Conservation (phyloP, 2,113 vertebrate species). For the Ceratotherium simum region DNA sequence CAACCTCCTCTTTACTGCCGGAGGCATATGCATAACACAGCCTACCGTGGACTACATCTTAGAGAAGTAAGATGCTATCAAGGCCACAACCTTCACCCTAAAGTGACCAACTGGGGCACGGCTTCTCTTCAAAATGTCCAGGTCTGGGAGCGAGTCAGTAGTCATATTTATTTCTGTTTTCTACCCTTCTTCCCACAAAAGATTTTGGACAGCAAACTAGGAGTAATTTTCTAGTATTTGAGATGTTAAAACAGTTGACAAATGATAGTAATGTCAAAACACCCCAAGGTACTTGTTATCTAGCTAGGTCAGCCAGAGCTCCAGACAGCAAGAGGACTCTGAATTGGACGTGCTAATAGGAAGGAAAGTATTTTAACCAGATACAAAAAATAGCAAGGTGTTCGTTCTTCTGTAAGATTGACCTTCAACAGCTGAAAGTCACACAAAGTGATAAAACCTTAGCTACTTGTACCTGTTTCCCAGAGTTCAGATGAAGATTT, state of each 20-base stretch:
- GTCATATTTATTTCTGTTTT: background rate
- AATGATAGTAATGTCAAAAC: background rate
- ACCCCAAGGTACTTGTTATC: background rate
- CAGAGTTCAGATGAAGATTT: background rate
- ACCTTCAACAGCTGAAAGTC: slow-evolving; percentile 15
- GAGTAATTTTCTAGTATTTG: background rate
- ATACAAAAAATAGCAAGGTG: background rate
- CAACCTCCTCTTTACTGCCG: background rate
- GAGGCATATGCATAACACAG: accelerated
- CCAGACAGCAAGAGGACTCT: background rate
- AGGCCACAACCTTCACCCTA: background rate
- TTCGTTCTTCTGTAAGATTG: background rate
- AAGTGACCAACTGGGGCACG: background rate
- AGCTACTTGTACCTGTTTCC: background rate
- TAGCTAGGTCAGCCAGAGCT: background rate
- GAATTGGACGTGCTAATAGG: background rate
- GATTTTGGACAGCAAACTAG: background rate
- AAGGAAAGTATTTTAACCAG: background rate
- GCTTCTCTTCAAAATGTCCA: background rate
- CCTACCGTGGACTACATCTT: background rate
- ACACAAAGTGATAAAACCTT: background rate
- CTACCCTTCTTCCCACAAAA: background rate
- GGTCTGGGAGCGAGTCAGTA: background rate
- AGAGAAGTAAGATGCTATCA: background rate
- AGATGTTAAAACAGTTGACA: background rate